These are phyloP conservation scores for Gymnocheta viridis DNA, from an alignment of 2,888 invertebrate genomes.

Conservation along the genomic window DNA sequence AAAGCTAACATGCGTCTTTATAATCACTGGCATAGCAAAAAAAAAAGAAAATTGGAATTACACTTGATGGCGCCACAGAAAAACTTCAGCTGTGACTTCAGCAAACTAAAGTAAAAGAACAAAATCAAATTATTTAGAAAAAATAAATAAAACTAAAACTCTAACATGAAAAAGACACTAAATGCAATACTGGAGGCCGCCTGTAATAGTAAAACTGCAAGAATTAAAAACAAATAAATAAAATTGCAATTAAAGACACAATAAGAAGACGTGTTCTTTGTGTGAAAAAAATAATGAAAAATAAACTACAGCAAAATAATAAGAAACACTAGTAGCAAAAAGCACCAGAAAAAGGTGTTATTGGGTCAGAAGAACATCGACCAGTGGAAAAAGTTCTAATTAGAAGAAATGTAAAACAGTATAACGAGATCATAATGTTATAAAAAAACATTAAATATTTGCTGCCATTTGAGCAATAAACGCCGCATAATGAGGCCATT, in stretches of 20 bases:
- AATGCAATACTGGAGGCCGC: conserved; percentile 19
- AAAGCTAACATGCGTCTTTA: conserved; percentile 1
- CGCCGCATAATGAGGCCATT: neutral
- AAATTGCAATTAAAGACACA: conserved; percentile 25
- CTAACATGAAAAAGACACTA: neutral
- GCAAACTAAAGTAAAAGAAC: neutral
- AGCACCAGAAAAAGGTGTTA: conserved; percentile 34
- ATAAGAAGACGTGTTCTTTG: neutral
- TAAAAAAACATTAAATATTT: neutral
- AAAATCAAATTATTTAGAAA: too few species aligned
- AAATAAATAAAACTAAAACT: neutral
- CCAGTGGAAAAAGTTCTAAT: neutral
- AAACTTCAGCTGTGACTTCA: neutral
- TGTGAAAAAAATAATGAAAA: neutral
- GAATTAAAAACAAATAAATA: conserved; percentile 19
- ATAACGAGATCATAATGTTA: conserved; percentile 16
- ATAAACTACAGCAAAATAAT: neutral
- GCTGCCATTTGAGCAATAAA: neutral
- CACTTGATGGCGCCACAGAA: conserved; percentile 10
- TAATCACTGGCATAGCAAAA: neutral
- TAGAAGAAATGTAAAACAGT: neutral
- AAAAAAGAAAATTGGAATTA: neutral
- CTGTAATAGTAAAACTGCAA: neutral
- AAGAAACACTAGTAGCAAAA: neutral
- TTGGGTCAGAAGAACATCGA: conserved; percentile 43